phyloP scores from a whole-genome alignment of 2,113 vertebrate genomes.

The Laticauda laticaudata region DNA sequence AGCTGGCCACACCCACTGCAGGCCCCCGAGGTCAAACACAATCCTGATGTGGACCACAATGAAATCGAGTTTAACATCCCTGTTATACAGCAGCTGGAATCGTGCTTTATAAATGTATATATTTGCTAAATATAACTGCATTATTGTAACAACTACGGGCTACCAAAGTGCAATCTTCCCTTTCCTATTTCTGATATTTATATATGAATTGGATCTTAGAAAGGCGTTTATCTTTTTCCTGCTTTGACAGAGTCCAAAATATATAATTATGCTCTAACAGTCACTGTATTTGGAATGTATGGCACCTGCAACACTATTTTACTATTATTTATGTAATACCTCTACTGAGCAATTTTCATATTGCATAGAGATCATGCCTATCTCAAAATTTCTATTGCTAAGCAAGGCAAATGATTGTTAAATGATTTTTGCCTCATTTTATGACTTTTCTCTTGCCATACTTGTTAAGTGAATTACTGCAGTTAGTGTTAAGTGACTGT shows the following conservation, averaged over 20 bases:
- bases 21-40: no score
- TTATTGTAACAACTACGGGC: background rate
- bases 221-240: background rate
- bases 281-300: background rate
- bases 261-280: background rate
- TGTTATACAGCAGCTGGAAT: background rate
- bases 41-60: no score
- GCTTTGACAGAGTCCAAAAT: background rate
- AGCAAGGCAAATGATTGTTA: background rate
- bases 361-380: background rate
- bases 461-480: background rate
- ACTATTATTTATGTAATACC: background rate
- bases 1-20: no score
- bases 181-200: background rate
- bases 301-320: background rate
- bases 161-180: background rate
- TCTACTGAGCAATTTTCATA: background rate
- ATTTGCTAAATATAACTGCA: background rate
- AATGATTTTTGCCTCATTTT: background rate
- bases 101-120: background rate
- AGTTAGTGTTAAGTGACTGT: background rate
- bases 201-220: background rate
- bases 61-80: no score
- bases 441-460: background rate
- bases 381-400: background rate